Evolutionary conservation across 2,797 vertebrate species (phyloP).

Genomic region (Epinephelus coioides): DNA sequence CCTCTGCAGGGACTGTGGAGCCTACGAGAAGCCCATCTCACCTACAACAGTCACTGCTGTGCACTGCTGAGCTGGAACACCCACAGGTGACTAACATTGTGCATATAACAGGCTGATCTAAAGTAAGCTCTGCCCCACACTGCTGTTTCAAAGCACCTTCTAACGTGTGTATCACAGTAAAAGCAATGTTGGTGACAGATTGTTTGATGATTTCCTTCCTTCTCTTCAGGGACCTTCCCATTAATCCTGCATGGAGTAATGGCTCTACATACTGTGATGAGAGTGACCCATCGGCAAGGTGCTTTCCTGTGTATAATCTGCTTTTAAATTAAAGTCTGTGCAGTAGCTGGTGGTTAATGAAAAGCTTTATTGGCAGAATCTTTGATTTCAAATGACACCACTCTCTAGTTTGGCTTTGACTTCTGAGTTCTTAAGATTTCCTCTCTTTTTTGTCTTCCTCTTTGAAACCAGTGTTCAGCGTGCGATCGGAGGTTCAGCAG

Average conservation of each 20-base stretch:
- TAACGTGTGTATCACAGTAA: not conserved
- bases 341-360: too few species aligned
- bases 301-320: not conserved
- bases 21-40: constrained; percentile 88
- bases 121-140: too few species aligned
- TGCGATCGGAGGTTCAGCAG: constrained; percentile 35
- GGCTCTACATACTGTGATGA: constrained; percentile 70
- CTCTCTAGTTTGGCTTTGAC: not conserved
- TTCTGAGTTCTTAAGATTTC: not conserved
- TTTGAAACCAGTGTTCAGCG: constrained; percentile 49
- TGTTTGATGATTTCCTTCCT: not conserved
- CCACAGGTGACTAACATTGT: constrained; percentile 80
- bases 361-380: too few species aligned
- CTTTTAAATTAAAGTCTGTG: too few species aligned
- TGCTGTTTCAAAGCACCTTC: not conserved
- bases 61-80: constrained; percentile 86
- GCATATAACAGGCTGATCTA: not conserved
- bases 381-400: not conserved
- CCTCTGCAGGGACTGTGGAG: constrained; percentile 86
- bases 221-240: constrained; percentile 57
- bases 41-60: constrained; percentile 94
- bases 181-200: not conserved
- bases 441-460: not conserved
- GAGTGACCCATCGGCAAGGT: constrained; percentile 54
- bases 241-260: constrained; percentile 60